Conservation (phyloP, 2,797 vertebrate species). For the Siniperca obscura region DNA sequence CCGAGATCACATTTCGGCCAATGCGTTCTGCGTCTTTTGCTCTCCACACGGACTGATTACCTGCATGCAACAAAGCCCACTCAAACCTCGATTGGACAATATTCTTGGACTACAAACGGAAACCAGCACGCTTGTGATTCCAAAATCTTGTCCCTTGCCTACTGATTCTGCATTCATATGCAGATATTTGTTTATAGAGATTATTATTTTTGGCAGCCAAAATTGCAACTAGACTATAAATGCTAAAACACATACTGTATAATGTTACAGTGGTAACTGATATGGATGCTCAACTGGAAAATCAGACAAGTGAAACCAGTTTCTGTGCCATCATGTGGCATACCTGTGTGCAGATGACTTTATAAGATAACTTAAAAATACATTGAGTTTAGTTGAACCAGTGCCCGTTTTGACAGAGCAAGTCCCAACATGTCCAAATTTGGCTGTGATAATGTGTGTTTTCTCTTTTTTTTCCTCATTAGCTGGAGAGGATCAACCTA, state of each 20-base stretch:
- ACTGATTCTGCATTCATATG: too few relatives aligned
- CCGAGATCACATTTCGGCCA: too few relatives aligned
- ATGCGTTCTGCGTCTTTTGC: too few relatives aligned
- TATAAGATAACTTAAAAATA: too few relatives aligned
- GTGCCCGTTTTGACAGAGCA: background rate
- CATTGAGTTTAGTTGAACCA: background rate
- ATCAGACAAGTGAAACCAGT: background rate
- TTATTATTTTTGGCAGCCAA: background rate
- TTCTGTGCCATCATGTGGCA: too few relatives aligned
- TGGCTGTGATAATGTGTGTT: conserved; percentile 11
- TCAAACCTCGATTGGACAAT: too few relatives aligned
- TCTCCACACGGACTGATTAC: too few relatives aligned
- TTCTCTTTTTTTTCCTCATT: conserved; percentile 31
- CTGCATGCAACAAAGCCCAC: too few relatives aligned
- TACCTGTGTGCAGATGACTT: background rate
- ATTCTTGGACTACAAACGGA: too few relatives aligned
- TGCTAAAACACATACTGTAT: background rate
- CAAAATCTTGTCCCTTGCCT: too few relatives aligned
- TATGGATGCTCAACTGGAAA: background rate
- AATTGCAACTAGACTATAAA: background rate
- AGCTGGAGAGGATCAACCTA: conserved; percentile 98
- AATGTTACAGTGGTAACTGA: background rate
- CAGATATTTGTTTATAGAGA: too few relatives aligned
- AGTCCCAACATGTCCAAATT: background rate
- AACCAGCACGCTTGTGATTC: too few relatives aligned